Conservation (phyloP, 1,140 invertebrate species). For the Drosophila lacertosa region DNA sequence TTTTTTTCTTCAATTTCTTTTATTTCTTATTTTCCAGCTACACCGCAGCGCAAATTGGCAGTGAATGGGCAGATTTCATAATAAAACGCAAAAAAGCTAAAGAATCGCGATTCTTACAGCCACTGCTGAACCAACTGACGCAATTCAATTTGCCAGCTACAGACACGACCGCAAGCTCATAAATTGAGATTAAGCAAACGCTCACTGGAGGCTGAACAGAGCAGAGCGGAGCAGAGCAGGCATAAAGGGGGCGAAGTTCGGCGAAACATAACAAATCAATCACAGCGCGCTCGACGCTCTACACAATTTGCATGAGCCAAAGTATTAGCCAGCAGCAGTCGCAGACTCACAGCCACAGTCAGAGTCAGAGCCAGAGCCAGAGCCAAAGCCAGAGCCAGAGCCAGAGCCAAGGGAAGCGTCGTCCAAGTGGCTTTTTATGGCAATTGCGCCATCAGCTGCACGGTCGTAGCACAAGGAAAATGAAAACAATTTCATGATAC, state of each 20-base stretch:
- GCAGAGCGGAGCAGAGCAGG: conserved; percentile 1
- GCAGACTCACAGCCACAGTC: conserved; percentile 20
- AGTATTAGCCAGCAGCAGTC: conserved; percentile 44
- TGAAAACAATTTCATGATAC: conserved; percentile 84
- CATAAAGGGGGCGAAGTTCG: background rate
- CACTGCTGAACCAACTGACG: conserved; percentile 59
- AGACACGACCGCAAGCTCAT: conserved; percentile 65
- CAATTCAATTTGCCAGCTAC: conserved; percentile 73
- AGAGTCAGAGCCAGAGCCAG: conserved; percentile 22
- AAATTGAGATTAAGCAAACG: conserved; percentile 77
- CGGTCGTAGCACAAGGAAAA: conserved; percentile 83
- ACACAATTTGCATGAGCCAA: conserved; percentile 78
- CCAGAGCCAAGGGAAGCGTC: conserved; percentile 45
- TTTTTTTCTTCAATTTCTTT: conserved; percentile 26
- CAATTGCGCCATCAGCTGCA: conserved; percentile 80
- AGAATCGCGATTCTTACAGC: conserved; percentile 25
- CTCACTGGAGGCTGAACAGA: conserved; percentile 17
- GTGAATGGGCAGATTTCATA: conserved; percentile 75
- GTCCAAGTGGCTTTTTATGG: conserved; percentile 76
- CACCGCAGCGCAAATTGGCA: conserved; percentile 62
- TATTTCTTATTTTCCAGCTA: conserved; percentile 49
- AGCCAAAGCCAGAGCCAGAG: conserved; percentile 32
- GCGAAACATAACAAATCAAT: conserved; percentile 70
- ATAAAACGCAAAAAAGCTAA: conserved; percentile 63
- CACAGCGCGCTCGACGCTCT: conserved; percentile 61